Evolutionary conservation across 1,140 invertebrate genomes (phyloP), one percentile per base, ranked within the genome.

Genomic region (Choristoneura fumiferana): DNA sequence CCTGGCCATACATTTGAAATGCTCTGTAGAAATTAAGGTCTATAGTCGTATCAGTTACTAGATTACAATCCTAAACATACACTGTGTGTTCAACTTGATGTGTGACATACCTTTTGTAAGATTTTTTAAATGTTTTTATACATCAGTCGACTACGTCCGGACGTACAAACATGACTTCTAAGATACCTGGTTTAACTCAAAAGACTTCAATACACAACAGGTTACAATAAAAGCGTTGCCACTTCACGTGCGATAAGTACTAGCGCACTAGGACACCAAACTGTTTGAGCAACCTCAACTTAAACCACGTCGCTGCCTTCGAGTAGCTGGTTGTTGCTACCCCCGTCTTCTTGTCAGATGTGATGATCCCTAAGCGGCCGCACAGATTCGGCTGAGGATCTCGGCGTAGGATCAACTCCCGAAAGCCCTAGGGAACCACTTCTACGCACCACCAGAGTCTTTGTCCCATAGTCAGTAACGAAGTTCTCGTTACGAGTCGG

Each of bases 341-440:
- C 65, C 54, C 70, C 79, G 15, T 86, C 86, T 72, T 90, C 84
- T 65, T 89, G 88, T 90, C 89, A 90, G 54, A 90, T 89, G 35
- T 90, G 89, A 38, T 89, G 89, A 22, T 90, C 89, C 49, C 81
- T 73, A 10, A 90, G 52, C 0, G 87, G 92, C 18, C 91, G 83
- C 0, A 93, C 90, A 2, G 92, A 93, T 37, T 94, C 94, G 38
- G 91, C 92, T 37, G 92, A 92, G 4, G 92, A 93, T 62, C 92
- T 87, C 1, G 92, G 93, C 62, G 93, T 94, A 13, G 93, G 91
- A 60, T 94, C 93, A 1, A 91, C 90, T 34, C 90, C 91, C 4
- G 91, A 92, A 58, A 92, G 91, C 15, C 93, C 91, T 63, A 94
- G 91, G 13, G 93, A 94, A 22, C 93, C 93, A 71, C 94, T 94